Percentiles rank a stretch among this genome's conserved stretches.
These are phyloP conservation scores for Astropecten irregularis DNA, from an alignment of 53 echinoderm and acorn worm genomes.

Conservation along the genomic window DNA sequence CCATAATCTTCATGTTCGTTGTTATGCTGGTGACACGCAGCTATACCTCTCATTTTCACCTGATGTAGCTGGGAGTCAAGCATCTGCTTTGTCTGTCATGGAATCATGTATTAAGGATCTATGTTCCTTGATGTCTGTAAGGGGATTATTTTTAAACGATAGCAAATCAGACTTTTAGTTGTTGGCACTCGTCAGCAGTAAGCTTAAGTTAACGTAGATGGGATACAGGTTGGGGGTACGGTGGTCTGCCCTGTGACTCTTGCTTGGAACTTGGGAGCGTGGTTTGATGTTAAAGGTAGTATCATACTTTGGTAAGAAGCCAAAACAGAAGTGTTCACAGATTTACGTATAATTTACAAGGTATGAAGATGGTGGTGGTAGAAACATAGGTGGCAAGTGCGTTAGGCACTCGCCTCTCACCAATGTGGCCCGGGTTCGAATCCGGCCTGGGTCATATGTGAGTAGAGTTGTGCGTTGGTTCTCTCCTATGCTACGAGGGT, in stretches of 20 bases:
- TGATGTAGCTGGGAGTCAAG: neutral
- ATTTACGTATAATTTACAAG: no score
- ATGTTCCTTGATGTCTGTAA: neutral
- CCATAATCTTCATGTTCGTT: neutral
- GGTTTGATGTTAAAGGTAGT: constrained; percentile 11
- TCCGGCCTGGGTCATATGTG: no score
- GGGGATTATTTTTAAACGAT: neutral
- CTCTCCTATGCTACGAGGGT: no score
- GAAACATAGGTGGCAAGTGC: no score
- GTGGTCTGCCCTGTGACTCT: neutral
- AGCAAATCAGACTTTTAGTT: neutral
- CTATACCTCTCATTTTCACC: neutral
- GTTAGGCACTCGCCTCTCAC: no score
- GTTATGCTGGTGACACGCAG: neutral
- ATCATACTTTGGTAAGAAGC: no score
- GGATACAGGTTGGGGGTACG: neutral
- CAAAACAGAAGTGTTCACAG: no score
- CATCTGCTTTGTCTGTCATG: neutral
- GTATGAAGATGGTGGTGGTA: no score
- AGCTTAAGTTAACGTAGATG: neutral
- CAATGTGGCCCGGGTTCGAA: no score
- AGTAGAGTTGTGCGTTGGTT: no score
- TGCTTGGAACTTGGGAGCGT: neutral
- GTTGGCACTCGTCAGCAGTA: neutral
- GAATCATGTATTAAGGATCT: neutral